Conservation (phyloP, 2,797 vertebrate genomes). For the Calcarius lapponicus region DNA sequence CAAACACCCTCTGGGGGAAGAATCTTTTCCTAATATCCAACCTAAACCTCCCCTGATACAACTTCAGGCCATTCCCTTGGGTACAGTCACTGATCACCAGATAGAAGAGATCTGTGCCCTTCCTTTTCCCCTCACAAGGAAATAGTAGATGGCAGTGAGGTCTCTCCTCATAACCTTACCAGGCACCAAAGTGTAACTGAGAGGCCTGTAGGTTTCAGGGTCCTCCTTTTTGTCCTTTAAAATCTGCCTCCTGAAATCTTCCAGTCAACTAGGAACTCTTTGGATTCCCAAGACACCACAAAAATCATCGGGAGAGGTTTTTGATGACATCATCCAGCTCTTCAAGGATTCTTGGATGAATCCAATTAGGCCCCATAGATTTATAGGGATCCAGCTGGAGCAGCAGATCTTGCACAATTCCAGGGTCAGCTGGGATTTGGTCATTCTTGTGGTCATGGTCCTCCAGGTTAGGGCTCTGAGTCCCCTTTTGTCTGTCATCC, state of each 20-base stretch:
- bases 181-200: background rate
- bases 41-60: background rate
- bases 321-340: background rate
- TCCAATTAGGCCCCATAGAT: background rate
- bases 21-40: background rate
- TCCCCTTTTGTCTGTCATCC: background rate
- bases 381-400: background rate
- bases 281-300: background rate
- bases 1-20: background rate
- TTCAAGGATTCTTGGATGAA: background rate
- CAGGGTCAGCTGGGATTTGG: background rate
- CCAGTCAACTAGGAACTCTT: background rate
- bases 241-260: background rate
- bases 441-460: background rate
- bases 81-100: background rate
- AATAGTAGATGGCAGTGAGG: background rate
- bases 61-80: background rate
- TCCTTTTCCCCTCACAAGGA: background rate
- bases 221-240: background rate
- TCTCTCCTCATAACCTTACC: background rate
- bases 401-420: background rate
- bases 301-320: rapidly evolving
- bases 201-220: background rate
- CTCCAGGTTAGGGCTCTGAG: background rate
- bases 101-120: background rate